Evolutionary conservation across 2,888 invertebrate species (phyloP).

Genomic region (Neoscelio sp.): DNA sequence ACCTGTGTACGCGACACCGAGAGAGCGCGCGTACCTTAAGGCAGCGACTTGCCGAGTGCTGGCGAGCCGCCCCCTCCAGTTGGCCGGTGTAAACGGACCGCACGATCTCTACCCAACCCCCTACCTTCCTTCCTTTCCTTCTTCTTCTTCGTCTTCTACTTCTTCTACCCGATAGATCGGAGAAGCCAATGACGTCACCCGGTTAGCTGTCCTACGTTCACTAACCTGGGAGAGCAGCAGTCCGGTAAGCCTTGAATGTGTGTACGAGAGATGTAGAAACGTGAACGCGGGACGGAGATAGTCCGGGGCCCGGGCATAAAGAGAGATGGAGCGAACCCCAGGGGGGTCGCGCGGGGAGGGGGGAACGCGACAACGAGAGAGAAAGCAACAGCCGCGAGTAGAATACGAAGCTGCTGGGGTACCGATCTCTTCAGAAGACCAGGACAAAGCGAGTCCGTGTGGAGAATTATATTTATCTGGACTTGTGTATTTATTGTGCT

Average conservation of each 20-base stretch:
- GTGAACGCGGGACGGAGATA: slow-evolving; percentile 55
- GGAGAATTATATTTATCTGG: not conserved
- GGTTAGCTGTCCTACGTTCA: slow-evolving; percentile 78
- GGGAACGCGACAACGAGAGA: slow-evolving; percentile 41
- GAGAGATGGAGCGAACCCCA: not conserved
- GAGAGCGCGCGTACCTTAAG: slow-evolving; percentile 79
- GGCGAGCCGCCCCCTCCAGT: slow-evolving; percentile 79
- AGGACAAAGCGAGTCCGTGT: slow-evolving; percentile 66
- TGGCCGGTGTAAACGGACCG: slow-evolving; percentile 67
- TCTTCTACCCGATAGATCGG: slow-evolving; percentile 71
- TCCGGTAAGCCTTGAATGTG: slow-evolving; percentile 67
- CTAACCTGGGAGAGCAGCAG: slow-evolving; percentile 71
- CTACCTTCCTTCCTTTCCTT: slow-evolving; percentile 62
- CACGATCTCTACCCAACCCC: slow-evolving; percentile 67
- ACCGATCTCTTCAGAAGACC: slow-evolving; percentile 59
- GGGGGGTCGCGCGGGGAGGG: slow-evolving; percentile 1
- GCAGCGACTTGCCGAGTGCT: slow-evolving; percentile 78
- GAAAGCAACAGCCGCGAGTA: slow-evolving; percentile 56
- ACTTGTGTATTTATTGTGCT: not conserved
- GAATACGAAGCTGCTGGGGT: slow-evolving; percentile 45
- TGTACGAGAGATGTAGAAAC: slow-evolving; percentile 58
- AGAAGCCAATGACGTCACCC: slow-evolving; percentile 78
- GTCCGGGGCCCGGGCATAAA: slow-evolving; percentile 8
- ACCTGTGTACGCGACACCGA: slow-evolving; percentile 75
- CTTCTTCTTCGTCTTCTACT: slow-evolving; percentile 48